Percentiles rank a stretch among this genome's conserved stretches.
These are phyloP conservation scores for Meloe dianella DNA, from an alignment of 2,888 invertebrate species.

Conservation along the genomic window DNA sequence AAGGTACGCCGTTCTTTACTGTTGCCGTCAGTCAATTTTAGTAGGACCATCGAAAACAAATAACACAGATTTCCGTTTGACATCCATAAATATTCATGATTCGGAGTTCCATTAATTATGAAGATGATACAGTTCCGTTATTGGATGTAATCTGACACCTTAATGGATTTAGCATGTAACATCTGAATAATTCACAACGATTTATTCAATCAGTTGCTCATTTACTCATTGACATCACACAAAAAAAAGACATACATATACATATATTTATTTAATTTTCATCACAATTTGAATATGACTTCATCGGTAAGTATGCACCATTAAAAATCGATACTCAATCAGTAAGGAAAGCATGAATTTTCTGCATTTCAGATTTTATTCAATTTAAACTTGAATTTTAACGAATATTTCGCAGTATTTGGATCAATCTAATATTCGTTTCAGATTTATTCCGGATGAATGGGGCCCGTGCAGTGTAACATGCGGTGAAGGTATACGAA, in stretches of 20 bases:
- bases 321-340: background rate
- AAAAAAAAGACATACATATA: background rate
- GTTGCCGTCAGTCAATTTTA: background rate
- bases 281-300: background rate
- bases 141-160: slow-evolving; percentile 35
- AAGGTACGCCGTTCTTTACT: background rate
- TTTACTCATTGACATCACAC: background rate
- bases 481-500: slow-evolving; percentile 89
- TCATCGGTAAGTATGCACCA: background rate
- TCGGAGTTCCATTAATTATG: slow-evolving; percentile 20
- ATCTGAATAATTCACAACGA: slow-evolving; percentile 21
- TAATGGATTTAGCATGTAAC: slow-evolving; percentile 39
- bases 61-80: slow-evolving; percentile 18
- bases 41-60: background rate
- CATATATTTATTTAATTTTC: background rate
- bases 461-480: slow-evolving; percentile 88
- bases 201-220: slow-evolving; percentile 16
- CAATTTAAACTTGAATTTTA: background rate
- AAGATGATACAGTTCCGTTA: slow-evolving; percentile 24
- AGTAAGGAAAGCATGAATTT: slow-evolving; percentile 5
- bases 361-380: slow-evolving; percentile 12
- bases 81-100: slow-evolving; percentile 26
- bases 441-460: slow-evolving; percentile 88
- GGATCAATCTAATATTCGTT: slow-evolving; percentile 38
- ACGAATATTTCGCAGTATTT: slow-evolving; percentile 28